Conservation (phyloP, 2,113 vertebrate species). For the Aix galericulata region DNA sequence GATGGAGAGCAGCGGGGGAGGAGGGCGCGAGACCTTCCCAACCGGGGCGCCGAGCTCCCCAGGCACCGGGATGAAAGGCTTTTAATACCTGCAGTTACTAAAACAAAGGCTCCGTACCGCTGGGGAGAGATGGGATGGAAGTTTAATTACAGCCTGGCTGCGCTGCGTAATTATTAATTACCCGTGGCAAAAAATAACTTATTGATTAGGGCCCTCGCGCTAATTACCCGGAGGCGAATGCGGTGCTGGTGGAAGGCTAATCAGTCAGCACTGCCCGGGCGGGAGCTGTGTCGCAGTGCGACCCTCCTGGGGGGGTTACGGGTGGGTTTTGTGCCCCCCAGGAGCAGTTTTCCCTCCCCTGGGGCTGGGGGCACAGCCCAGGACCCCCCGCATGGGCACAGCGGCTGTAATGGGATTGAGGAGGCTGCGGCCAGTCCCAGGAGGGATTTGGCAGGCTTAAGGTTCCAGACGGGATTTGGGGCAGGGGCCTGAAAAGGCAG, state of each 20-base stretch:
- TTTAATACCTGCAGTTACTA: constrained; percentile 36
- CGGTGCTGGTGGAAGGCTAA: constrained; percentile 37
- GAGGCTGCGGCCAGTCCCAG: neutral
- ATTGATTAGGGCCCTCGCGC: constrained; percentile 77
- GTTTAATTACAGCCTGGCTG: constrained; percentile 78
- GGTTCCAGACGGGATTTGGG: constrained; percentile 67
- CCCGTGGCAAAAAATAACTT: constrained; percentile 81
- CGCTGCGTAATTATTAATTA: constrained; percentile 82
- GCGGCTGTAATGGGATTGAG: constrained; percentile 20
- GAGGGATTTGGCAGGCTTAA: constrained; percentile 68
- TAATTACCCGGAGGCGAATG: constrained; percentile 73
- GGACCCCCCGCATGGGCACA: neutral
- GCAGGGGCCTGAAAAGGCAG: constrained; percentile 22
- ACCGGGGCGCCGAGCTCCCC: neutral
- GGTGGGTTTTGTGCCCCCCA: neutral
- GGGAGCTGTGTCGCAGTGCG: constrained; percentile 58
- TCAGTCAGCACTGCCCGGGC: neutral
- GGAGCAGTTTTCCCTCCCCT: accelerated
- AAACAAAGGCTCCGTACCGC: constrained; percentile 44
- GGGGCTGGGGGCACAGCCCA: neutral
- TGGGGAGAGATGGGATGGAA: constrained; percentile 54
- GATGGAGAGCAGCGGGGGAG: neutral
- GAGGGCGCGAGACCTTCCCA: accelerated
- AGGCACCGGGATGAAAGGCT: neutral
- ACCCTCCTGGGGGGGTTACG: neutral